Conservation (phyloP, 2,888 invertebrate genomes). For the Nephrotoma appendiculata region DNA sequence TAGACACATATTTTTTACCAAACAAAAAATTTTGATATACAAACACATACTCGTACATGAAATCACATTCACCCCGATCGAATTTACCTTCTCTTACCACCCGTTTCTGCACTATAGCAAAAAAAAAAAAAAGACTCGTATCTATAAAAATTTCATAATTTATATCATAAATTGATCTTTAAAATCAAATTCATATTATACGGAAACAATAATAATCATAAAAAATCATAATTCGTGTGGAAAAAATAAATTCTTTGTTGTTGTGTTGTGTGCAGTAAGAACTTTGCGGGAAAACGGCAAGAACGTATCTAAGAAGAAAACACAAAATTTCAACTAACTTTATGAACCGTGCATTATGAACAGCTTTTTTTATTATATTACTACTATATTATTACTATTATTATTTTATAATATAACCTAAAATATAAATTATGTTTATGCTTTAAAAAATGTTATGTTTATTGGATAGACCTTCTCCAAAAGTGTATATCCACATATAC, state of each 20-base stretch:
- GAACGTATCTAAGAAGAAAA: background rate
- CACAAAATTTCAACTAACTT: background rate
- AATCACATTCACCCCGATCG: background rate
- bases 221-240: background rate
- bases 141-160: background rate
- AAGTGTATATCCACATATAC: background rate
- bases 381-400: background rate
- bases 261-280: background rate
- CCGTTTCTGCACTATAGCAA: background rate
- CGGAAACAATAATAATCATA: background rate
- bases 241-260: background rate
- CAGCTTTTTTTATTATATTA: background rate
- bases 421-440: background rate
- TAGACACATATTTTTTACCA: no score
- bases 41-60: background rate
- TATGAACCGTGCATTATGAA: background rate
- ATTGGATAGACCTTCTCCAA: background rate
- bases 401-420: background rate
- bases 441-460: background rate
- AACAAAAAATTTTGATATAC: no score
- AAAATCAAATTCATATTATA: background rate
- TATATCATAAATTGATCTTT: background rate
- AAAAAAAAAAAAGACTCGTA: background rate
- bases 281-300: background rate
- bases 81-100: background rate